Base-by-base conservation (phyloP, 2,797 vertebrate genomes). In the Aotus griseimembra region DNA sequence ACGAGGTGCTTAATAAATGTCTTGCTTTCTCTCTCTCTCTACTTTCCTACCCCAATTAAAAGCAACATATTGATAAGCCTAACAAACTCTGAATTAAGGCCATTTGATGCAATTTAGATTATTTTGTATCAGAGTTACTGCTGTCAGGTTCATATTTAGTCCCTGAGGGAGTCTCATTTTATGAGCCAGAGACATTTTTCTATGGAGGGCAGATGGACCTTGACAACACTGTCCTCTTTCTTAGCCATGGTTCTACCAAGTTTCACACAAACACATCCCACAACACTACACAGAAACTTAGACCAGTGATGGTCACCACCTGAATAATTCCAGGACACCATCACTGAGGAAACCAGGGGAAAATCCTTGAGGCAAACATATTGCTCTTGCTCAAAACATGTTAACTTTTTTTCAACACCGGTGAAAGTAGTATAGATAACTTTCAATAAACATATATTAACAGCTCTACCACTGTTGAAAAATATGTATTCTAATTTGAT, bases 361-460 rank as follows among this genome's bases (percentile, higher is more conserved):
- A 96, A 76, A 93, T 26, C 41, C 76, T 91, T 55, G 88, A 94
- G 72, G 82, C 85, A 88, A 96, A 87, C 39, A 77, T 15, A 52
- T 14, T 58, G 28, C 14, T 93, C 72, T 76, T 81, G 41, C 67
- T 93, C 81, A 81, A 14, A 90, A 58, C 36, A 48, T 73, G 82
- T 73, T 94, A 89, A 84, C 22, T 36, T 92, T 97, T 97, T 97
- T 94, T 89, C 33, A 97, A 76, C 58, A 97, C 33, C 4, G 36
- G 85, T 72, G 19, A 87, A 87, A 97, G 58, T 57, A 46, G 93
- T 80, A 88, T 55, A 91, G 90, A 87, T 96, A 48, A 39, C 73
- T 55, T 96, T 75, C 83, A 97, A 94, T 79, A 94, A 92, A 97
- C 96, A 90, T 95, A 96, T 93, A 94, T 96, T 97, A 96, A 73